Conservation (phyloP, 2,797 vertebrate species). For the Dermochelys coriacea region DNA sequence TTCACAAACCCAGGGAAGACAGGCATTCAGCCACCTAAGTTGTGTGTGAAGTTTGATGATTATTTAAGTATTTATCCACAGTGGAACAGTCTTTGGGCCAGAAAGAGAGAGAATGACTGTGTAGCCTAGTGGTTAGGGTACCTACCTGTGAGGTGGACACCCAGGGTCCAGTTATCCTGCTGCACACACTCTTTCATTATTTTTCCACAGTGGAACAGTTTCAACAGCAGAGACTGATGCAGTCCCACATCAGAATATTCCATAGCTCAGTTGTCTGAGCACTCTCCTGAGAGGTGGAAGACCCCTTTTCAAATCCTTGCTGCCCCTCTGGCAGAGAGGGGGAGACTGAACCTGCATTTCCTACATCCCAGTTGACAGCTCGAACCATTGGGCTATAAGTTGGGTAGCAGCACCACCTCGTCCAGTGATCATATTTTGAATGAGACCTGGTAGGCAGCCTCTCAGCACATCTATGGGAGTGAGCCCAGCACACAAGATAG, state of each 20-base stretch:
- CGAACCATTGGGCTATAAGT: neutral
- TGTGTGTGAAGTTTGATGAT: neutral
- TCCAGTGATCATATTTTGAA: neutral
- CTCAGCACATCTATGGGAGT: neutral
- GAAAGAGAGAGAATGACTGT: neutral
- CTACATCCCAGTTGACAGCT: neutral
- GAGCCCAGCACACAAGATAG: neutral
- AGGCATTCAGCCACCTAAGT: neutral
- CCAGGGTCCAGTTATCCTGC: neutral
- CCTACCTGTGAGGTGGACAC: neutral
- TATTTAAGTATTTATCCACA: neutral
- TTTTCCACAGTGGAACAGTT: neutral
- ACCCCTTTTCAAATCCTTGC: neutral
- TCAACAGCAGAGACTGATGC: neutral
- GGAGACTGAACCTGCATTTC: neutral
- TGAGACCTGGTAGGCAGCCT: neutral
- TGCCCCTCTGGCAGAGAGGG: neutral
- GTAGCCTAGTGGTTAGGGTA: neutral
- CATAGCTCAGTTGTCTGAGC: neutral
- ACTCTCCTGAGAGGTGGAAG: neutral
- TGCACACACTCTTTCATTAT: neutral
- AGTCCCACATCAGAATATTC: neutral
- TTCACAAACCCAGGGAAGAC: neutral
- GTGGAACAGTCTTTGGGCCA: neutral
- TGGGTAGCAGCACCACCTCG: neutral